Percentiles rank a stretch among this genome's conserved stretches.
Conservation (phyloP, 2,797 vertebrate species). For the Hipposideros larvatus region DNA sequence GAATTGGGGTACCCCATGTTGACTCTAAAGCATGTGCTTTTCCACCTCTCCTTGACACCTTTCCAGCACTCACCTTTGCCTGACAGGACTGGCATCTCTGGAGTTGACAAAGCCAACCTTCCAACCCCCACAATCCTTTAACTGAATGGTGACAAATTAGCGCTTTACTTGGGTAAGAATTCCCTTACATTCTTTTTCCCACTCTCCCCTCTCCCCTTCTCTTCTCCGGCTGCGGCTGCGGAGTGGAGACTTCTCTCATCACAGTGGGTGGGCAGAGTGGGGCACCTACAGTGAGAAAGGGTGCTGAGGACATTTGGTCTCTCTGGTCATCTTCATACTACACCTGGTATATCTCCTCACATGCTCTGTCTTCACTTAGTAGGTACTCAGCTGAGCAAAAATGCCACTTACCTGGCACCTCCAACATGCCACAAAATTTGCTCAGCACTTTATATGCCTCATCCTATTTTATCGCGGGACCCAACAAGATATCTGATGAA, state of each 20-base stretch:
- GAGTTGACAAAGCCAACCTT: not conserved
- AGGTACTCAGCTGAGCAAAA: not conserved
- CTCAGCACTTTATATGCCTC: not conserved
- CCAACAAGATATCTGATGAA: not conserved
- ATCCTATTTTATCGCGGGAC: not conserved
- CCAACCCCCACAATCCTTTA: rapidly evolving
- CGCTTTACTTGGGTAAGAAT: too few relatives aligned
- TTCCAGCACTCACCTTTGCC: not conserved
- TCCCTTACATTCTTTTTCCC: not conserved
- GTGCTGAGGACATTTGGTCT: not conserved
- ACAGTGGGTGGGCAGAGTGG: too few relatives aligned
- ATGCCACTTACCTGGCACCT: not conserved
- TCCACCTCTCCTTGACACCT: not conserved
- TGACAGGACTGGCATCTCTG: not conserved
- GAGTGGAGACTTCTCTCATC: not conserved
- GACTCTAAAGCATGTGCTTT: not conserved
- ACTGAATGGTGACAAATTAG: not conserved
- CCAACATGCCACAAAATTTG: not conserved
- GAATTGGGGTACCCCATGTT: too few relatives aligned
- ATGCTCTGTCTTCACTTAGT: not conserved
- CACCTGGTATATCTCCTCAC: not conserved
- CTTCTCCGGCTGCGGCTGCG: not conserved
- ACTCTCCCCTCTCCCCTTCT: not conserved
- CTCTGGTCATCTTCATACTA: not conserved
- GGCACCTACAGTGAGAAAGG: not conserved